phyloP scores from a whole-genome alignment of 2,888 invertebrate genomes.

The Platynereis dumerilii region DNA sequence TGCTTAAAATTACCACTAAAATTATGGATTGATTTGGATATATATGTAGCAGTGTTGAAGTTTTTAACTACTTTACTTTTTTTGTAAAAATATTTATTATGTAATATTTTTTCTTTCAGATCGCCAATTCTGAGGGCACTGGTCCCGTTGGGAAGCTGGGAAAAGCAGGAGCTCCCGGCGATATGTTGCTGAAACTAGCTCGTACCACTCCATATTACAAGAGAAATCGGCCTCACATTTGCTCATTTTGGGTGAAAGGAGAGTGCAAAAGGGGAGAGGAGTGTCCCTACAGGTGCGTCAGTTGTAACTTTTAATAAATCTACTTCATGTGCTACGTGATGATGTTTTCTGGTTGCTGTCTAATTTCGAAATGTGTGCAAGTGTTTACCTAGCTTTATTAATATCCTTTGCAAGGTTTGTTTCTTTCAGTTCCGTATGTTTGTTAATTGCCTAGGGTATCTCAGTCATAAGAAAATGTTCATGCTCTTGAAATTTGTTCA shows the following conservation, averaged over 20 bases:
- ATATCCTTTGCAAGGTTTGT: too few relatives aligned
- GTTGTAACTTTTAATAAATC: background rate
- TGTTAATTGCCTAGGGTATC: too few relatives aligned
- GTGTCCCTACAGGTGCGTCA: conserved; percentile 78
- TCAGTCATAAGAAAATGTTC: too few relatives aligned
- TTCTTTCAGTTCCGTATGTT: too few relatives aligned
- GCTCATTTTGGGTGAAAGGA: conserved; percentile 98
- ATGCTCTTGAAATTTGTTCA: too few relatives aligned
- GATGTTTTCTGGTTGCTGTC: background rate
- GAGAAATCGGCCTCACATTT: conserved; percentile 91
- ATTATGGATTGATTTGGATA: too few relatives aligned
- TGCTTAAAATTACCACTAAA: too few relatives aligned
- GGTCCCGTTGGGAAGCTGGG: conserved; percentile 65
- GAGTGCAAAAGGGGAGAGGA: conserved; percentile 96
- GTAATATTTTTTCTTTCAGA: conserved; percentile 45
- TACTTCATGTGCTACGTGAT: background rate
- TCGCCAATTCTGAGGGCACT: conserved; percentile 64
- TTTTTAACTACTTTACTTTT: too few relatives aligned
- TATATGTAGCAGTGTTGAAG: too few relatives aligned
- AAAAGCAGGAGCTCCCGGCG: conserved; percentile 76
- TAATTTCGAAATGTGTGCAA: background rate
- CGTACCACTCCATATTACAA: conserved; percentile 94
- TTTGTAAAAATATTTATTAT: too few relatives aligned
- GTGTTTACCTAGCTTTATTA: background rate
- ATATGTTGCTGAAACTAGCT: conserved; percentile 84